phyloP scores from a whole-genome alignment of 2,797 vertebrate genomes.

The Lutra lutra region DNA sequence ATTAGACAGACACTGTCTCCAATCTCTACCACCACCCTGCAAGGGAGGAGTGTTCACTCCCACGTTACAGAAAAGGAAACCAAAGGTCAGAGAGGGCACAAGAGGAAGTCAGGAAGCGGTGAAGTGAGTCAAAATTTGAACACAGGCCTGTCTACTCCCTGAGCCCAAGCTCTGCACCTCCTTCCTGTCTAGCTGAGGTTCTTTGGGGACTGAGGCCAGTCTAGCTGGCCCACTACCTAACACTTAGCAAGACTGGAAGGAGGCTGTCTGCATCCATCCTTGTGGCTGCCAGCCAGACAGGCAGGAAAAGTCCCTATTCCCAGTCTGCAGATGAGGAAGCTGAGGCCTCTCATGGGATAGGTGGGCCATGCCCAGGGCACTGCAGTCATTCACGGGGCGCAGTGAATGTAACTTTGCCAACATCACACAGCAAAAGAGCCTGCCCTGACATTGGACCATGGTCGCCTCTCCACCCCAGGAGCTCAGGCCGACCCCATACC shows the following conservation, averaged over 20 bases:
- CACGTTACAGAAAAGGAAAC: neutral
- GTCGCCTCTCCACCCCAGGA: neutral
- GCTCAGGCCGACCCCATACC: neutral
- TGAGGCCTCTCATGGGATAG: neutral
- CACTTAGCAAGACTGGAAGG: neutral
- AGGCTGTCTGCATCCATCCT: neutral
- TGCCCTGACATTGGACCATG: neutral
- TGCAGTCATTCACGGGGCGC: neutral
- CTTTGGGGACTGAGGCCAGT: neutral
- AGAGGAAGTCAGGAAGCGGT: neutral
- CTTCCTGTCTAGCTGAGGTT: neutral
- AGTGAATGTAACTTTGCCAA: neutral
- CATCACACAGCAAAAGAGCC: neutral
- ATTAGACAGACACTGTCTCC: neutral
- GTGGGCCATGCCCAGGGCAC: neutral
- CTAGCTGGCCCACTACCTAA: neutral
- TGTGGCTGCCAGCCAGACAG: neutral
- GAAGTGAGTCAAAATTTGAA: neutral
- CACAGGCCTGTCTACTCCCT: neutral
- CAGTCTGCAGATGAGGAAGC: neutral
- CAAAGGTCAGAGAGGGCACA: neutral
- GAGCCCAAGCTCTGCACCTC: neutral
- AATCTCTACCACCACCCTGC: neutral
- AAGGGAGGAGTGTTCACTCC: neutral
- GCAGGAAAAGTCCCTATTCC: neutral